Evolutionary conservation across 2,797 vertebrate species (phyloP), one percentile per base, ranked within the genome.

Genomic region (Clarias platycephalus): DNA sequence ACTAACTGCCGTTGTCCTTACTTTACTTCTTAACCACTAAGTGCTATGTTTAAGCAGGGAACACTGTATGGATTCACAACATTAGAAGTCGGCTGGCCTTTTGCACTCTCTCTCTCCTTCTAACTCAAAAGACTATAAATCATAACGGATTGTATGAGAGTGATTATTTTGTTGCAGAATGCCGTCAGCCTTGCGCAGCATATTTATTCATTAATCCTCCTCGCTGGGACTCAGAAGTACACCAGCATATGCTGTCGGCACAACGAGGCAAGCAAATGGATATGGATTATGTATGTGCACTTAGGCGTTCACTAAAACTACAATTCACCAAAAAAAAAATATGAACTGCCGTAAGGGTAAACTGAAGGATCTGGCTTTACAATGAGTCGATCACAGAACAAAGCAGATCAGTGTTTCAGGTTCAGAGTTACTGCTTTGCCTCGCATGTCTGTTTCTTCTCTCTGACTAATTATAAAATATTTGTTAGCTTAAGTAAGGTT

Each of bases 271-370:
- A 83, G 62, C 44, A 88, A 76, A 84, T 60, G 37, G 87, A 72
- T 87, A 63, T 80, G 28, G 83, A 76, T 90, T 86, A 81, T 83
- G 40, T 67, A 82, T 85, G 83, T 85, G 84, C 16, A 84, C 9
- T 34, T 34, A 84, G 78, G 82, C 87, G 90, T 82, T 85, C 70
- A 53, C 87, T 81, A 57, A 84, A 49, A 49, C 44, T 49, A 49
- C 44, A 49, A 55, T 81, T 80, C 57, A 55, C 64, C 58, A 40
- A 40, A 40, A 24, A 87, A 86, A 79, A 90, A 88, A 90, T 88
- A 78, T 63, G 70, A 90, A 89, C 58, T 86, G 68, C 28, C 44
- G 55, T 20, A 40, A 76, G 34, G 9, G 40, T 12, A 53, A 60
- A 44, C 40, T 60, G 40, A 81, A 86, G 86, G 79, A 86, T 88